Conservation (phyloP, 35 echinoderm and acorn worm species). For the Lytechinus variegatus region DNA sequence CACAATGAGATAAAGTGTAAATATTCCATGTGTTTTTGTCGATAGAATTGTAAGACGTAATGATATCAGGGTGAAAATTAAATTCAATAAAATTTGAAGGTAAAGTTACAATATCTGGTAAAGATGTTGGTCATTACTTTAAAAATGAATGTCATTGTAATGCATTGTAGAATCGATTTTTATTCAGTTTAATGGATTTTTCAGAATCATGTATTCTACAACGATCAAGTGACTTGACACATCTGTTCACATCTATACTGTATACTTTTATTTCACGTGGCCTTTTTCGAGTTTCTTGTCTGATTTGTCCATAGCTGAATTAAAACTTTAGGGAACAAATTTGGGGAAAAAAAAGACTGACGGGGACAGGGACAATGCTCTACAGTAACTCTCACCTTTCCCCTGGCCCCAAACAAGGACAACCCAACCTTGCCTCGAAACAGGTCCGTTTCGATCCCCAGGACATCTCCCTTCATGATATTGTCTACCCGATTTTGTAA, state of each 20-base stretch:
- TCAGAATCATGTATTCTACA: too few species aligned
- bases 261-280: too few species aligned
- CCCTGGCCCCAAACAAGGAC: not conserved
- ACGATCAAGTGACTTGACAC: too few species aligned
- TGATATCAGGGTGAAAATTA: not conserved
- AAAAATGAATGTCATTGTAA: not conserved
- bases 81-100: not conserved
- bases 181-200: too few species aligned
- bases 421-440: not conserved
- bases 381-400: not conserved
- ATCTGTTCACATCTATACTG: too few species aligned
- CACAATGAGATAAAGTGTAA: not conserved
- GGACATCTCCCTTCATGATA: not conserved
- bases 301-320: not conserved
- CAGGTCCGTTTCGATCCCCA: not conserved
- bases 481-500: not conserved
- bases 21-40: not conserved
- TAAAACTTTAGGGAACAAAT: not conserved
- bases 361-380: not conserved
- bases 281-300: not conserved
- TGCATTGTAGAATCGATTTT: too few species aligned
- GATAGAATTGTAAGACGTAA: not conserved
- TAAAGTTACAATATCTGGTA: not conserved
- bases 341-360: not conserved
- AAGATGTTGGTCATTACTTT: not conserved